Evolutionary conservation across 2,113 vertebrate genomes (phyloP).

Genomic region (Drymodes brunneopygia): DNA sequence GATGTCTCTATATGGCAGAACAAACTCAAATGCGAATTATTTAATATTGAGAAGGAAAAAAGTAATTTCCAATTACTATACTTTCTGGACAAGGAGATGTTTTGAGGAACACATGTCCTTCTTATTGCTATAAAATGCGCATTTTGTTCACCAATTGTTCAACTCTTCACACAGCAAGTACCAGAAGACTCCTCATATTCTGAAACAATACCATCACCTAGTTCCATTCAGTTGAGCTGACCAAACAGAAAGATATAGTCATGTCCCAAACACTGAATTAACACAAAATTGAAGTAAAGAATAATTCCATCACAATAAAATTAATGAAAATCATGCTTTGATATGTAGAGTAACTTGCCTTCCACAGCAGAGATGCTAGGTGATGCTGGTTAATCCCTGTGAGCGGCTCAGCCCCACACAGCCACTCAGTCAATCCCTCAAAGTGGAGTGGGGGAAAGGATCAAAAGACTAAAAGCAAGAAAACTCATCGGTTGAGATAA

Average conservation of each 20-base stretch:
- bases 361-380: neutral
- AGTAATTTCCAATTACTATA: neutral
- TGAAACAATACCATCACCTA: neutral
- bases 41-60: neutral
- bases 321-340: rapidly evolving
- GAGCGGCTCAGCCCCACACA: neutral
- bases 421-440: rapidly evolving
- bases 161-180: neutral
- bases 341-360: neutral
- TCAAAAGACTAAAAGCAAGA: neutral
- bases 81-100: neutral
- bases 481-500: neutral
- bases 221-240: neutral
- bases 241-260: neutral
- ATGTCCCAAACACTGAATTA: neutral
- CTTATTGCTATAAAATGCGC: neutral
- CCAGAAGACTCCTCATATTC: neutral
- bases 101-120: neutral
- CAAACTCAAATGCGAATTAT: neutral
- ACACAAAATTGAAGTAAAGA: neutral
- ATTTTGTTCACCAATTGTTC: neutral
- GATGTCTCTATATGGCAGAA: rapidly evolving
- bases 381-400: neutral
- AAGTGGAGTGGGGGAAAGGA: neutral
- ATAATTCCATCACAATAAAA: neutral